Evolutionary conservation across 2,113 vertebrate genomes (phyloP), one percentile per base, ranked within the genome.

Genomic region (Corvus cornix): DNA sequence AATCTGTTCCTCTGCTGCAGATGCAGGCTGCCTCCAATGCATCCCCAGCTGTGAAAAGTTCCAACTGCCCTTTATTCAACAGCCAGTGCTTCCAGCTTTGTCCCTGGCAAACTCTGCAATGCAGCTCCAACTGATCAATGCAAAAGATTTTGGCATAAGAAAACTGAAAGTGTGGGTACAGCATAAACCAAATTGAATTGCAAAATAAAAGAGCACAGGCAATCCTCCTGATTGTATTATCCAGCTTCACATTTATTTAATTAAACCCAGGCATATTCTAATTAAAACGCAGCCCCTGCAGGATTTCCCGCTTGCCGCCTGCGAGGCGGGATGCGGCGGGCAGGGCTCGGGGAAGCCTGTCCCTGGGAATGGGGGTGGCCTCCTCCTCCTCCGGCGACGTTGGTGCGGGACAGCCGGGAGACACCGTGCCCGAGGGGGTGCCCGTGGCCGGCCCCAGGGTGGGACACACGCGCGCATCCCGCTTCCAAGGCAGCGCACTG

Each of bases 41-140:
- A 44, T 82, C 76, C 83, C 86, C 76, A 84, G 68, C 79, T 87
- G 88, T 52, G 83, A 92, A 51, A 95, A 93, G 85, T 92, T 93
- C 88, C 66, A 58, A 7, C 56, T 78, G 93, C 92, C 94, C 88
- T 93, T 96, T 93, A 78, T 74, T 70, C 90, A 90, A 49, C 37
- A 87, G 80, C 88, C 83, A 48, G 73, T 0, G 6, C 90, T 89
- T 87, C 85, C 76, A 87, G 95, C 88, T 90, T 66, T 87, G 80
- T 95, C 73, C 90, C 86, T 66, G 88, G 83, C 92, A 94, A 89
- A 81, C 75, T 89, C 96, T 96, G 95, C 95, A 96, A 94, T 96
- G 96, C 96, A 96, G 96, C 69, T 92, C 73, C 3, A 0, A 68
- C 69, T 31, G 92, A 96, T 96, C 96, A 93, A 95, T 97, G 96